Evolutionary conservation across 2,797 vertebrate genomes (phyloP).

Genomic region (Crenichthys baileyi): DNA sequence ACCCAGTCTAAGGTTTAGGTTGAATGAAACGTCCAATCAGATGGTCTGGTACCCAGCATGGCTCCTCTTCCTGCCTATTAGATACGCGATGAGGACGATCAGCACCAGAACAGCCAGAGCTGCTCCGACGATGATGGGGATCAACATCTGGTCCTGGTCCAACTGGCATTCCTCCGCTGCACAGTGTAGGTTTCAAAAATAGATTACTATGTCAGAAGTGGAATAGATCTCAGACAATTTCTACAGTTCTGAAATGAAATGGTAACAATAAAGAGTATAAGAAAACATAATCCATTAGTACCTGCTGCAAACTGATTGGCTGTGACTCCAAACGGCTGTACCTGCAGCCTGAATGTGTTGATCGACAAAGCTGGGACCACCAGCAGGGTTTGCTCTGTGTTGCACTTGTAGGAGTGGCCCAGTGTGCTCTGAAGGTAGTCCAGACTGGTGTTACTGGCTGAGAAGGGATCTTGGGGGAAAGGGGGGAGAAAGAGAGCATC

Average conservation of each 20-base stretch:
- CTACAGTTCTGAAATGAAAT: not conserved
- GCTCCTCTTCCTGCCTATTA: conserved; percentile 95
- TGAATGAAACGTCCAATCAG: conserved; percentile 69
- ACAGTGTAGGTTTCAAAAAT: not conserved
- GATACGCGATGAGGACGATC: conserved; percentile 94
- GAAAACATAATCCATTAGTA: conserved; percentile 39
- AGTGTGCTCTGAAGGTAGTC: conserved; percentile 83
- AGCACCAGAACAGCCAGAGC: conserved; percentile 95
- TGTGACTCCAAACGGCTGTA: conserved; percentile 90
- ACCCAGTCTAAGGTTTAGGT: conserved; percentile 27
- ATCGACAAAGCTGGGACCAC: conserved; percentile 80
- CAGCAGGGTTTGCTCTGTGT: conserved; percentile 82
- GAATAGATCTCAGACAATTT: not conserved
- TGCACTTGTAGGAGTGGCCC: conserved; percentile 93
- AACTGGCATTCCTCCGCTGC: conserved; percentile 83
- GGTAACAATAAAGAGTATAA: not conserved
- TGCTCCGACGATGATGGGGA: conserved; percentile 89
- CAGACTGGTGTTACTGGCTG: conserved; percentile 79
- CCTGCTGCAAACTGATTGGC: conserved; percentile 88
- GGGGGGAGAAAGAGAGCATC: not conserved
- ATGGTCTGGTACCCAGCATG: conserved; percentile 99
- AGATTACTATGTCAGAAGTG: too few relatives aligned
- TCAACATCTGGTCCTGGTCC: conserved; percentile 94
- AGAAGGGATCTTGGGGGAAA: conserved; percentile 71
- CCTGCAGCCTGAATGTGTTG: conserved; percentile 86